These are phyloP conservation scores for Thereva nobilitata DNA, from an alignment of 2,888 invertebrate species.

Conservation along the genomic window DNA sequence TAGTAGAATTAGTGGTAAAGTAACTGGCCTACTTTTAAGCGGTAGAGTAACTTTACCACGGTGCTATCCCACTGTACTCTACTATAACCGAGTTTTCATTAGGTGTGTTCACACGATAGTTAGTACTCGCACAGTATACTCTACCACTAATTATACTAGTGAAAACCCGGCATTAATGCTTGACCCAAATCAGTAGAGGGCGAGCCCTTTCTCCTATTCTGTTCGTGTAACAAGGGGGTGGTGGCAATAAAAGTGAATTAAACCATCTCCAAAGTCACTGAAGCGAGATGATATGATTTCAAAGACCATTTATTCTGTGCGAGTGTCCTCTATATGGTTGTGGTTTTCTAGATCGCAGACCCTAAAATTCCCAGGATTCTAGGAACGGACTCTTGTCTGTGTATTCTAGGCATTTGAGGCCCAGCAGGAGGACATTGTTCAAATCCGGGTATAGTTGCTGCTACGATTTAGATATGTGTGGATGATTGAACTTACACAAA, in stretches of 20 bases:
- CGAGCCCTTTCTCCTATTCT: background rate
- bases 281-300: slow-evolving; percentile 40
- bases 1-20: too few species aligned
- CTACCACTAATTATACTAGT: too few species aligned
- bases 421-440: slow-evolving; percentile 28
- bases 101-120: too few species aligned
- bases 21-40: too few species aligned
- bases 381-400: background rate
- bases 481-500: slow-evolving; percentile 36
- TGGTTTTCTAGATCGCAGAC: slow-evolving; percentile 7
- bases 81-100: too few species aligned
- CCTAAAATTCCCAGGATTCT: too few species aligned
- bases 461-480: slow-evolving; percentile 36
- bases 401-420: slow-evolving; percentile 1
- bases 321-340: slow-evolving; percentile 34
- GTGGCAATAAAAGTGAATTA: slow-evolving; percentile 40
- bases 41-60: too few species aligned
- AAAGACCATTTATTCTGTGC: slow-evolving; percentile 39
- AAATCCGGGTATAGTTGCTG: slow-evolving; percentile 32
- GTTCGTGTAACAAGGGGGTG: slow-evolving; percentile 32
- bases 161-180: too few species aligned
- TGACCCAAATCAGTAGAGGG: slow-evolving; percentile 36
- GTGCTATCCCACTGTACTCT: too few species aligned
- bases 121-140: too few species aligned
- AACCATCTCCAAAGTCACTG: slow-evolving; percentile 39